Conservation (phyloP, 2,797 vertebrate species). For the Pempheris klunzingeri region DNA sequence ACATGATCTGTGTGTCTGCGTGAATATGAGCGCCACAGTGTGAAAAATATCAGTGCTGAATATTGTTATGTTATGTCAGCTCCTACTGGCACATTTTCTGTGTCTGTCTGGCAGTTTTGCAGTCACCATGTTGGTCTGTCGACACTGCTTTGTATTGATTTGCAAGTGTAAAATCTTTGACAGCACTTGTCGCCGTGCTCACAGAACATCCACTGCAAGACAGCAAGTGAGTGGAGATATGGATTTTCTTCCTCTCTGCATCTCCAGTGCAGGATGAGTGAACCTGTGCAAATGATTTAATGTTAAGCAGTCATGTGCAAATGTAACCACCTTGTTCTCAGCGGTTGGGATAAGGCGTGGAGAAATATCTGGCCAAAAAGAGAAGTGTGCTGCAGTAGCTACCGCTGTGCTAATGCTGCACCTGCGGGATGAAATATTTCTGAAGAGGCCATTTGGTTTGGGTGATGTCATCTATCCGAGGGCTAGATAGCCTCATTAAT, state of each 20-base stretch:
- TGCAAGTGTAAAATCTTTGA: conserved; percentile 40
- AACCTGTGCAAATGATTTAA: conserved; percentile 33
- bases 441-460: conserved; percentile 38
- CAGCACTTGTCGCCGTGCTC: conserved; percentile 24
- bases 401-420: conserved; percentile 1
- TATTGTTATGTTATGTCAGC: conserved; percentile 8
- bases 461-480: conserved; percentile 46
- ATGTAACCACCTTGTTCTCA: conserved; percentile 23
- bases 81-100: not conserved
- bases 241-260: conserved; percentile 25
- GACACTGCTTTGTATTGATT: conserved; percentile 36
- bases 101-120: conserved; percentile 30
- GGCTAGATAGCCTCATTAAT: conserved; percentile 46
- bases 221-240: not conserved
- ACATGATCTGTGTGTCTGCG: not conserved
- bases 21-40: not conserved
- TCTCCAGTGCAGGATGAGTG: not conserved
- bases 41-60: conserved; percentile 1
- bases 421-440: conserved; percentile 30
- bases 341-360: not conserved
- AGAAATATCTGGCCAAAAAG: conserved; percentile 7
- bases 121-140: conserved; percentile 8
- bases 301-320: not conserved
- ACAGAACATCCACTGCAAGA: conserved; percentile 13
- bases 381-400: not conserved